These are phyloP conservation scores for Hassar affinis DNA, from an alignment of 2,113 vertebrate genomes.

Conservation along the genomic window DNA sequence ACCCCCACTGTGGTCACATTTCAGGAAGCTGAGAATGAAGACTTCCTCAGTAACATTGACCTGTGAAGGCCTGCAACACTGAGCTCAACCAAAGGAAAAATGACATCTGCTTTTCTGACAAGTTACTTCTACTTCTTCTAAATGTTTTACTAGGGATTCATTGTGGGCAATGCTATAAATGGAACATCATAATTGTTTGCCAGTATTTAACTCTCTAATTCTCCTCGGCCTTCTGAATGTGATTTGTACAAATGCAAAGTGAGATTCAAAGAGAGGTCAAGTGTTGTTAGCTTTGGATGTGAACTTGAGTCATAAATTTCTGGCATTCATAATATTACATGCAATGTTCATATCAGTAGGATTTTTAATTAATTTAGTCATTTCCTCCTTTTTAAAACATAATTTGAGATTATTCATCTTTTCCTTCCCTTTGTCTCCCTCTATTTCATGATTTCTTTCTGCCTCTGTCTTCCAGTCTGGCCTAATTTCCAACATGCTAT, in stretches of 20 bases:
- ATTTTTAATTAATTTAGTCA: not conserved
- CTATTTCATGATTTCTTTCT: not conserved
- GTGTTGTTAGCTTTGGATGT: not conserved
- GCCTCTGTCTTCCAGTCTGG: not conserved
- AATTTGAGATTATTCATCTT: not conserved
- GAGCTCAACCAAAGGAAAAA: not conserved
- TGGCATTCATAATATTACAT: not conserved
- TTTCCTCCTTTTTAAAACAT: not conserved
- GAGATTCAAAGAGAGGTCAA: not conserved
- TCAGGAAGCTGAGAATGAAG: constrained; percentile 70
- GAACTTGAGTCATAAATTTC: not conserved
- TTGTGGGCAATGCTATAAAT: not conserved
- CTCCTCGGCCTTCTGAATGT: not conserved
- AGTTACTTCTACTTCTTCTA: not conserved
- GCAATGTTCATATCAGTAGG: not conserved
- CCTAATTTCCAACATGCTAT: constrained; percentile 14
- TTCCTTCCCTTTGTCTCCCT: not conserved
- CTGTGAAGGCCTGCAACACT: constrained; percentile 58
- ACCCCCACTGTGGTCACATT: not conserved
- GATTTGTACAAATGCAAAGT: not conserved
- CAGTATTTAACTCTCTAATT: not conserved
- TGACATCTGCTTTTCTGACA: not conserved
- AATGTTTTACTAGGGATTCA: not conserved
- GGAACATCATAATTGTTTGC: not conserved
- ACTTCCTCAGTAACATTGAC: constrained; percentile 80